Conservation (phyloP, 2,888 invertebrate species). For the Cheilosia soror region DNA sequence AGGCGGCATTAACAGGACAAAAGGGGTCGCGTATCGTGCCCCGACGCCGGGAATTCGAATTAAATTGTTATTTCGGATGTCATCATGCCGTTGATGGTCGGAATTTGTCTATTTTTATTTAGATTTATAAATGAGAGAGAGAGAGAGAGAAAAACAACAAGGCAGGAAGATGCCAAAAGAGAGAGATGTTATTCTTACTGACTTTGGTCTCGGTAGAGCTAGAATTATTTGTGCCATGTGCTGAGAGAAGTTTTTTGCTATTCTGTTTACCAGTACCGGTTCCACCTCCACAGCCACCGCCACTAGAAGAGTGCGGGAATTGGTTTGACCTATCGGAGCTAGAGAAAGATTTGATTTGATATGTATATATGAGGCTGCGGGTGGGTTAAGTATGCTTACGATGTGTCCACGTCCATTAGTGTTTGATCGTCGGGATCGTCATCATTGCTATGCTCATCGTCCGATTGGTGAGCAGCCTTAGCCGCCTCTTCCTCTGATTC, state of each 20-base stretch:
- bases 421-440: slow-evolving; percentile 80
- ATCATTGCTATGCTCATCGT: slow-evolving; percentile 80
- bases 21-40: slow-evolving; percentile 41
- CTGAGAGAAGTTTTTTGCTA: slow-evolving; percentile 82
- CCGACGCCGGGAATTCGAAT: slow-evolving; percentile 43
- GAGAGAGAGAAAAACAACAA: slow-evolving; percentile 65
- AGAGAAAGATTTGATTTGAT: slow-evolving; percentile 62
- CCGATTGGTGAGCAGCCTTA: slow-evolving; percentile 40
- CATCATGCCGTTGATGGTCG: slow-evolving; percentile 68
- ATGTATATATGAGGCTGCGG: no score
- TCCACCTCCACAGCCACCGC: slow-evolving; percentile 79
- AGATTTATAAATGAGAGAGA: slow-evolving; percentile 48
- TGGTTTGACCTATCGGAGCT: slow-evolving; percentile 82
- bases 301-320: slow-evolving; percentile 82
- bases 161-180: slow-evolving; percentile 70
- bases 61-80: slow-evolving; percentile 58
- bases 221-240: slow-evolving; percentile 79
- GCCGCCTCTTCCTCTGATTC: slow-evolving; percentile 77
- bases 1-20: slow-evolving; percentile 31
- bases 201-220: slow-evolving; percentile 93
- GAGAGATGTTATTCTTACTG: slow-evolving; percentile 93
- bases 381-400: slow-evolving; percentile 78
- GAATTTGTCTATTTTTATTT: slow-evolving; percentile 50
- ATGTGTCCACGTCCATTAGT: slow-evolving; percentile 81
- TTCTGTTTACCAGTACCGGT: slow-evolving; percentile 82